phyloP scores from a whole-genome alignment of 2,797 vertebrate species.

The Labroides dimidiatus region DNA sequence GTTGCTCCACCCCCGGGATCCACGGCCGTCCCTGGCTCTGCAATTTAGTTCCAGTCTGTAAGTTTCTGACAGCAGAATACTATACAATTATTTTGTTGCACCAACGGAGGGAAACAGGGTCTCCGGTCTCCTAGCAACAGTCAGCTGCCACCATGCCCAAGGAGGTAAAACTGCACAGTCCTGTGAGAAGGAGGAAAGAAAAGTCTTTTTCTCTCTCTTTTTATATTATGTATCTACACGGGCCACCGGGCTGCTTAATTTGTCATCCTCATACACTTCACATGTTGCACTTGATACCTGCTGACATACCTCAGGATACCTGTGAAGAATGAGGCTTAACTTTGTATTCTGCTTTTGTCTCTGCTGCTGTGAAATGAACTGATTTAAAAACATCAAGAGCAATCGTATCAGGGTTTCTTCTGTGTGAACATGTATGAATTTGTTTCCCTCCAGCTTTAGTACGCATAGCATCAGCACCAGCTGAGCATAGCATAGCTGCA shows the following conservation, averaged over 20 bases:
- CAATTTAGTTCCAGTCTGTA: slow-evolving; percentile 73
- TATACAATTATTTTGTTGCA: slow-evolving; percentile 84
- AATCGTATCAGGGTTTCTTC: not conserved
- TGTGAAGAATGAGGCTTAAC: not conserved
- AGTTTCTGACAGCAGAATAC: slow-evolving; percentile 79
- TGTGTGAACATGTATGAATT: slow-evolving; percentile 23
- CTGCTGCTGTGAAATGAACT: slow-evolving; percentile 27
- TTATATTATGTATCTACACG: slow-evolving; percentile 10
- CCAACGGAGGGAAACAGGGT: slow-evolving; percentile 75
- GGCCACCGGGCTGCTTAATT: not conserved
- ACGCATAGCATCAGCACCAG: slow-evolving; percentile 40
- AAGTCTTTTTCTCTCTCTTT: slow-evolving; percentile 13
- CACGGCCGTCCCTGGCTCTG: slow-evolving; percentile 48
- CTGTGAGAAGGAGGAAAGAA: slow-evolving; percentile 60
- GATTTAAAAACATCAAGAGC: slow-evolving; percentile 33
- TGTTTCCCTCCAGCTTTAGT: slow-evolving; percentile 39
- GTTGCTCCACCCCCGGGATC: slow-evolving; percentile 56
- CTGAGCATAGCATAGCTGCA: slow-evolving; percentile 34
- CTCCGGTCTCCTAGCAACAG: slow-evolving; percentile 86
- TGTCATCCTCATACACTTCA: not conserved
- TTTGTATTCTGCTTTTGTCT: not conserved
- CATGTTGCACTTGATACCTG: slow-evolving; percentile 1
- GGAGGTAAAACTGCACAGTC: slow-evolving; percentile 78
- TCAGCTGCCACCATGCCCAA: slow-evolving; percentile 76
- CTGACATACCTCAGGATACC: not conserved